Evolutionary conservation across 2,888 invertebrate genomes (phyloP).

Genomic region (Stenotaenia linearis): DNA sequence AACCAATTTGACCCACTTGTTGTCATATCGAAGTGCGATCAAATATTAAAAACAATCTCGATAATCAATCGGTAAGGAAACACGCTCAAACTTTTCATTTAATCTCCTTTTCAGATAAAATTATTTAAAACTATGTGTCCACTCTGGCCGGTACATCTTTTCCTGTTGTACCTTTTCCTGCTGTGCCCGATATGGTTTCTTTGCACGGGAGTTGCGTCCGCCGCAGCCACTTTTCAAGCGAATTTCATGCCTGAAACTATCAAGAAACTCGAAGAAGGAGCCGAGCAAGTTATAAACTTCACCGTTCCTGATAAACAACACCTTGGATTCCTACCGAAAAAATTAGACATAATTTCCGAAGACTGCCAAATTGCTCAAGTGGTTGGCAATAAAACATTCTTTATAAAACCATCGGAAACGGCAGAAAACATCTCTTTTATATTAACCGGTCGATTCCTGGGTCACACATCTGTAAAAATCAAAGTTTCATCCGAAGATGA

Average conservation of each 20-base stretch:
- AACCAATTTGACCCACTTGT: not conserved
- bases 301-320: not conserved
- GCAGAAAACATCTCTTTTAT: conserved; percentile 38
- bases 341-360: conserved; percentile 12
- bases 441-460: conserved; percentile 44
- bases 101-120: not conserved
- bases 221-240: conserved; percentile 40
- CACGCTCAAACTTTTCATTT: no score
- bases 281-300: not conserved
- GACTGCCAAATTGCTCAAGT: conserved; percentile 34
- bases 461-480: conserved; percentile 39
- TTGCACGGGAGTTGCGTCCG: conserved; percentile 38
- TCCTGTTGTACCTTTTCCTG: conserved; percentile 55
- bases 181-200: conserved; percentile 55
- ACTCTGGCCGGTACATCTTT: conserved; percentile 57
- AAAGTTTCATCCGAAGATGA: not conserved
- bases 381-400: conserved; percentile 28
- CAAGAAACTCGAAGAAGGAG: conserved; percentile 1
- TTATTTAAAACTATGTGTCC: conserved; percentile 53
- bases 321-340: not conserved
- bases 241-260: conserved; percentile 45
- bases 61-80: no score
- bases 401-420: not conserved
- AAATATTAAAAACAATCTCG: no score
- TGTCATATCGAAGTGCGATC: not conserved